These are phyloP conservation scores for Drosophila hamatofila DNA, from an alignment of 2,888 invertebrate genomes.

Conservation along the genomic window DNA sequence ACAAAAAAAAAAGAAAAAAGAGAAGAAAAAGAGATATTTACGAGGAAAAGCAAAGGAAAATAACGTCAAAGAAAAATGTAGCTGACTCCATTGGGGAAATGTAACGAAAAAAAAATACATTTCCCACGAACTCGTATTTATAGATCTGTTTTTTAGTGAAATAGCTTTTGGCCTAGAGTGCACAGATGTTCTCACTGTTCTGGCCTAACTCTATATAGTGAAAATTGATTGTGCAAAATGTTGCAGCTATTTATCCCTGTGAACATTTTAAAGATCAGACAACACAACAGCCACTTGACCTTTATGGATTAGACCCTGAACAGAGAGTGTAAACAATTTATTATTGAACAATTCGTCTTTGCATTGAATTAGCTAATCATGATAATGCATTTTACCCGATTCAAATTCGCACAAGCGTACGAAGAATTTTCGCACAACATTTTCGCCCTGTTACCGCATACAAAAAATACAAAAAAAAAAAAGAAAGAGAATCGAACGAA, in stretches of 20 bases:
- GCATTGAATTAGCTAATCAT: slow-evolving; percentile 60
- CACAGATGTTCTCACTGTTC: slow-evolving; percentile 5
- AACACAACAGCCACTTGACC: slow-evolving; percentile 20
- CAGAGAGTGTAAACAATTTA: slow-evolving; percentile 48
- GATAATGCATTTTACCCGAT: slow-evolving; percentile 35
- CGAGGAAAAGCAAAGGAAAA: slow-evolving; percentile 17
- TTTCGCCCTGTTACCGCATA: slow-evolving; percentile 60
- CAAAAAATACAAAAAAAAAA: slow-evolving; percentile 14
- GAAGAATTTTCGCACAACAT: slow-evolving; percentile 52
- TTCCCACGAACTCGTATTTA: slow-evolving; percentile 67
- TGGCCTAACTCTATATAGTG: not conserved
- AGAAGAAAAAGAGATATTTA: slow-evolving; percentile 11
- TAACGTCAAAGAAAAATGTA: slow-evolving; percentile 40
- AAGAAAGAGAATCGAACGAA: slow-evolving; percentile 27
- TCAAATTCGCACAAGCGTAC: slow-evolving; percentile 33
- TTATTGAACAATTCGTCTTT: slow-evolving; percentile 16
- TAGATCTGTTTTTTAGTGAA: slow-evolving; percentile 61
- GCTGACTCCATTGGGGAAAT: slow-evolving; percentile 58
- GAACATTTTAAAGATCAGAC: not conserved
- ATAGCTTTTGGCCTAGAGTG: slow-evolving; percentile 25
- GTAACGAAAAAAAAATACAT: slow-evolving; percentile 14
- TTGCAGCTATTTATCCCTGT: not conserved
- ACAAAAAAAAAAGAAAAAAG: slow-evolving; percentile 8
- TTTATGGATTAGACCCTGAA: slow-evolving; percentile 12
- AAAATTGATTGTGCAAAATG: slow-evolving; percentile 13